These are phyloP conservation scores for Lethrus apterus DNA, from an alignment of 1,140 invertebrate genomes.

Conservation along the genomic window DNA sequence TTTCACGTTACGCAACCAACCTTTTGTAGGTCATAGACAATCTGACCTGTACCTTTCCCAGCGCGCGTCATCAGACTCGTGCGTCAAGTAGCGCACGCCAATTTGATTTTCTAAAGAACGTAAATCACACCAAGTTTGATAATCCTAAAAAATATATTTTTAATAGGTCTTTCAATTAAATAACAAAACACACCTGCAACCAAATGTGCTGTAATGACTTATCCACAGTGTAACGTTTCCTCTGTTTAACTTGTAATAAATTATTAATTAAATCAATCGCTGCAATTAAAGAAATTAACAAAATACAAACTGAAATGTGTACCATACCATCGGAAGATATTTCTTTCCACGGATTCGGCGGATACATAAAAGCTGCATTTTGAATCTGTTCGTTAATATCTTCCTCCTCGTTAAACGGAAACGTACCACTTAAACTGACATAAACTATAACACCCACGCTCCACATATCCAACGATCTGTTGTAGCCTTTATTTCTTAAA, in stretches of 20 bases:
- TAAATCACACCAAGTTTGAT: constrained; percentile 92
- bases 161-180: background rate
- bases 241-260: constrained; percentile 95
- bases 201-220: constrained; percentile 92
- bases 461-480: constrained; percentile 99
- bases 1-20: constrained; percentile 36
- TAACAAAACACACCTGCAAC: constrained; percentile 65
- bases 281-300: constrained; percentile 44
- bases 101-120: constrained; percentile 80
- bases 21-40: constrained; percentile 35
- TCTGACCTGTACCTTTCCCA: constrained; percentile 55
- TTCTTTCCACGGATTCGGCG: constrained; percentile 95
- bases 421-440: constrained; percentile 92
- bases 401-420: constrained; percentile 99
- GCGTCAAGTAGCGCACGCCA: constrained; percentile 83
- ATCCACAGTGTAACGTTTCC: constrained; percentile 94
- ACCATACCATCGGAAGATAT: constrained; percentile 86
- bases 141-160: constrained; percentile 61
- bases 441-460: constrained; percentile 98
- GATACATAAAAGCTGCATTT: constrained; percentile 99
- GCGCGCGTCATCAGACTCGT: constrained; percentile 90
- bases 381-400: constrained; percentile 99
- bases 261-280: constrained; percentile 98
- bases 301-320: background rate
- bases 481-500: constrained; percentile 96